phyloP scores from a whole-genome alignment of 2,888 invertebrate species.

The Heteropelma amictum region DNA sequence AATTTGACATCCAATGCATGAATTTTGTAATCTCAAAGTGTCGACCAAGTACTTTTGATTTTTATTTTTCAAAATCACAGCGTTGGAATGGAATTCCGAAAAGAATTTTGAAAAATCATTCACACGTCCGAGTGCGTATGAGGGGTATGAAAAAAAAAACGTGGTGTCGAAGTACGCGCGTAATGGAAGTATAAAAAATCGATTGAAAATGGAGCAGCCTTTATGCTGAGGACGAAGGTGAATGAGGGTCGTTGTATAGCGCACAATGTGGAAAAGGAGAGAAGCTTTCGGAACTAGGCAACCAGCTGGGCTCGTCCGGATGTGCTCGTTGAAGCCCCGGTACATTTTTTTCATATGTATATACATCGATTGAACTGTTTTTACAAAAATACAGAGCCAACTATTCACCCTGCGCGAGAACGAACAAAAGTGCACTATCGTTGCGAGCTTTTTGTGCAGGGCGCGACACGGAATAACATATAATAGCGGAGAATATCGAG shows the following conservation, averaged over 20 bases:
- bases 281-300: conserved; percentile 19
- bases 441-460: not conserved
- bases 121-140: too few relatives aligned
- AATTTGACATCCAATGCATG: too few relatives aligned
- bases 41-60: too few relatives aligned
- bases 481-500: conserved; percentile 25
- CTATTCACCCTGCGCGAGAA: not conserved
- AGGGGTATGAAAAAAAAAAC: too few relatives aligned
- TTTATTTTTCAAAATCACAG: too few relatives aligned
- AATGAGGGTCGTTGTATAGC: not conserved
- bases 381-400: conserved; percentile 18
- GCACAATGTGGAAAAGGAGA: not conserved
- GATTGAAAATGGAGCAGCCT: too few relatives aligned
- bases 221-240: not conserved
- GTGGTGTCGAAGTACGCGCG: too few relatives aligned
- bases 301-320: conserved; percentile 4
- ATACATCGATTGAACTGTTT: not conserved
- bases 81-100: too few relatives aligned
- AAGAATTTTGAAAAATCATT: too few relatives aligned
- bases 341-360: not conserved
- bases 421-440: not conserved
- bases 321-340: not conserved
- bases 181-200: too few relatives aligned
- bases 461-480: too few relatives aligned
- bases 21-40: too few relatives aligned